These are phyloP conservation scores for Syngnathus typhle DNA, from an alignment of 2,113 vertebrate genomes.

Conservation along the genomic window DNA sequence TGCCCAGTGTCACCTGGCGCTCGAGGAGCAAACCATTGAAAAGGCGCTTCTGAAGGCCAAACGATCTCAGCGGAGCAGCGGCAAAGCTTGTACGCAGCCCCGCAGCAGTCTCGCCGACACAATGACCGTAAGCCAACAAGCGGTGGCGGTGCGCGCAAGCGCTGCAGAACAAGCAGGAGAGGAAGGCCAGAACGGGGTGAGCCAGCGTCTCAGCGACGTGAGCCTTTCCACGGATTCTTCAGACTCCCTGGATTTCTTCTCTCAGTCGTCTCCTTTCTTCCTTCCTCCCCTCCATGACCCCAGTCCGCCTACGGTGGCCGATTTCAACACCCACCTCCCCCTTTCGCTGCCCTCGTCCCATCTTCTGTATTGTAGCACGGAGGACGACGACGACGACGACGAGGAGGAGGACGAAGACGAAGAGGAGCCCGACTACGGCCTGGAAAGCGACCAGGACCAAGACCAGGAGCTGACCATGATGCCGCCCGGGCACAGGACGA, in stretches of 20 bases:
- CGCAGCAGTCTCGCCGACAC: slow-evolving; percentile 19
- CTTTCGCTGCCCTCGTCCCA: slow-evolving; percentile 69
- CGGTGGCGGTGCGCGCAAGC: slow-evolving; percentile 33
- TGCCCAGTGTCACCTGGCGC: slow-evolving; percentile 52
- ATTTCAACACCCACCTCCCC: slow-evolving; percentile 66
- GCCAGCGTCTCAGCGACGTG: slow-evolving; percentile 87
- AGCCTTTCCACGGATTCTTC: slow-evolving; percentile 94
- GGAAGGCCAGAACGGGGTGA: slow-evolving; percentile 44
- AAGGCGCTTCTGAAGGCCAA: slow-evolving; percentile 62
- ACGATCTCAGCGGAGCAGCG: slow-evolving; percentile 29
- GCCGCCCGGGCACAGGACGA: slow-evolving; percentile 70
- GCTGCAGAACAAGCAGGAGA: slow-evolving; percentile 4
- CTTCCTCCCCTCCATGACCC: slow-evolving; percentile 68
- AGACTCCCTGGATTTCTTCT: slow-evolving; percentile 82
- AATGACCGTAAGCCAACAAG: background rate
- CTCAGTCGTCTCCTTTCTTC: slow-evolving; percentile 68
- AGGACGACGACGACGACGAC: slow-evolving; percentile 74
- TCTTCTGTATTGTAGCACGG: slow-evolving; percentile 74
- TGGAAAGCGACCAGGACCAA: slow-evolving; percentile 61
- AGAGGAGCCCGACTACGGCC: slow-evolving; percentile 50
- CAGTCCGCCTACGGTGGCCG: slow-evolving; percentile 39
- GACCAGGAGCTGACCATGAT: slow-evolving; percentile 58
- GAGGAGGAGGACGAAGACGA: slow-evolving; percentile 57
- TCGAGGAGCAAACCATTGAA: slow-evolving; percentile 53
- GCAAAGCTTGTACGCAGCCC: slow-evolving; percentile 1